Evolutionary conservation across 2,797 vertebrate genomes (phyloP).

Genomic region (Cheirogaleus major): DNA sequence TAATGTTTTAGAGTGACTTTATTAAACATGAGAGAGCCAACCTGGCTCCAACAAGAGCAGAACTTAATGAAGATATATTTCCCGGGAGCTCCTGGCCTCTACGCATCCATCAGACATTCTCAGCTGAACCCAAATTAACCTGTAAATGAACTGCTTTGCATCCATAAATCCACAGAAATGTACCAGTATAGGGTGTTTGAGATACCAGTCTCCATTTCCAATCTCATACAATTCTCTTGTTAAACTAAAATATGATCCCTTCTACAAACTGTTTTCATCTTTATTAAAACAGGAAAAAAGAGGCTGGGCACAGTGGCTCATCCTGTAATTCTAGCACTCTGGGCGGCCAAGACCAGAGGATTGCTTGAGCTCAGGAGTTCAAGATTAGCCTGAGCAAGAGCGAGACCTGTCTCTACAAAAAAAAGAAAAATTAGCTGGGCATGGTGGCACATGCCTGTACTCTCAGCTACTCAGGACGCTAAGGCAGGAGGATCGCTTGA

Average conservation of each 20-base stretch:
- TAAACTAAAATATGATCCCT: constrained; percentile 50
- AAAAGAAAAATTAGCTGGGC: too few species aligned
- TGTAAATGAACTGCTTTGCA: constrained; percentile 54
- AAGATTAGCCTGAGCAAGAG: too few species aligned
- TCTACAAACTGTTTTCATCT: constrained; percentile 32
- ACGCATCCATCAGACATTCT: constrained; percentile 44
- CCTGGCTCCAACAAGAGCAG: constrained; percentile 38
- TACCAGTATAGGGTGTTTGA: not conserved
- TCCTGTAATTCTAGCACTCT: too few species aligned
- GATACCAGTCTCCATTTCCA: not conserved
- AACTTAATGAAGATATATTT: constrained; percentile 63
- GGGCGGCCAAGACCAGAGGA: too few species aligned
- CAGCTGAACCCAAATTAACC: constrained; percentile 62
- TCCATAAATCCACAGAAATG: constrained; percentile 56
- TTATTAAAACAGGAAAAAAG: constrained; percentile 45
- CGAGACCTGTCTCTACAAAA: too few species aligned
- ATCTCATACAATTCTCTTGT: constrained; percentile 46
- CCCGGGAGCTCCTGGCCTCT: constrained; percentile 12
- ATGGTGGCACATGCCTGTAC: too few species aligned
- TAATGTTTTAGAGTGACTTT: constrained; percentile 52
- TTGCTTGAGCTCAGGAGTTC: too few species aligned
- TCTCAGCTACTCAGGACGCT: too few species aligned
- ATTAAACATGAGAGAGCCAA: constrained; percentile 50
- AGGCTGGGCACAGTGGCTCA: too few species aligned
- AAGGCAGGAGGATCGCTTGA: too few species aligned